phyloP scores from a whole-genome alignment of 2,888 invertebrate species.

The Phrixothrix hirtus region DNA sequence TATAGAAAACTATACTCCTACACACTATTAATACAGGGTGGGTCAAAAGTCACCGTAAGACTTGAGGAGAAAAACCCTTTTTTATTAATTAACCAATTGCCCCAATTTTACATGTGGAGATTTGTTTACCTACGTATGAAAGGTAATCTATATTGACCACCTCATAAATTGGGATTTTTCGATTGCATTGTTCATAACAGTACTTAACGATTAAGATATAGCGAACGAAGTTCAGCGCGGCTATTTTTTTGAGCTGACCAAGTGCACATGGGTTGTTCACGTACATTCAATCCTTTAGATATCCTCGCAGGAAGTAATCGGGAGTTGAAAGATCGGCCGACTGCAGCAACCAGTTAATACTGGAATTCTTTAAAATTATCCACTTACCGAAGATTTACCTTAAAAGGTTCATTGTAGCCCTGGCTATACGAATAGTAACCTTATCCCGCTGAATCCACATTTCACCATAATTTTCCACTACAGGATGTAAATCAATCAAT shows the following conservation, averaged over 20 bases:
- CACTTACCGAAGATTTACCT: constrained; percentile 15
- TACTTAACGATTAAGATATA: constrained; percentile 1
- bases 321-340: constrained; percentile 4
- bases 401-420: constrained; percentile 20
- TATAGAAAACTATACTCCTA: too few species aligned
- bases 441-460: constrained; percentile 28
- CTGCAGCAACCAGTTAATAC: neutral
- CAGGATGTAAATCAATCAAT: constrained; percentile 4
- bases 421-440: constrained; percentile 12
- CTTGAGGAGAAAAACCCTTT: too few species aligned
- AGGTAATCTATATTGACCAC: too few species aligned
- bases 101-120: too few species aligned
- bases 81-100: too few species aligned
- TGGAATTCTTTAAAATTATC: constrained; percentile 5
- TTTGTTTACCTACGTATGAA: too few species aligned
- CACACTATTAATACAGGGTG: too few species aligned
- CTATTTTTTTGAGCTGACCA: neutral
- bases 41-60: too few species aligned
- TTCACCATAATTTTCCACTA: constrained; percentile 2
- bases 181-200: constrained; percentile 4
- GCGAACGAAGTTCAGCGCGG: constrained; percentile 2
- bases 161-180: too few species aligned
- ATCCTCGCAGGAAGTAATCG: too few species aligned
- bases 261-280: constrained; percentile 2
- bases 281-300: constrained; percentile 4